A percentile compares a stretch with the other conserved stretches of the same genome.
Evolutionary conservation across 2,888 invertebrate genomes (phyloP).

Genomic region (Synanthedon vespiformis): DNA sequence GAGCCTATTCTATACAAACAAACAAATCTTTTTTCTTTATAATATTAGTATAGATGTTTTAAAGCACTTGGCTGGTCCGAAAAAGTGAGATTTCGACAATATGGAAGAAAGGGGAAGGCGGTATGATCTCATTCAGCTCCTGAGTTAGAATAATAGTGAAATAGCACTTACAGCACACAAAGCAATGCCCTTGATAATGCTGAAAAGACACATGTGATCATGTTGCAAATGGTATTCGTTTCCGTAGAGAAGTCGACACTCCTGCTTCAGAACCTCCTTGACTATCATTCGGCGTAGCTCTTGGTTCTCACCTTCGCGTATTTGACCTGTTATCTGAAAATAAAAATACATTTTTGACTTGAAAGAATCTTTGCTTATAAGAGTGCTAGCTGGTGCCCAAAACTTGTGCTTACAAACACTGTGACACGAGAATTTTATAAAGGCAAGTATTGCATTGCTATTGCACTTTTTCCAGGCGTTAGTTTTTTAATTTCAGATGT

Average conservation of each 20-base stretch:
- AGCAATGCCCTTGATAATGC: conserved; percentile 45
- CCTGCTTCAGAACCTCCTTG: conserved; percentile 28
- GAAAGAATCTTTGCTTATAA: too few species aligned
- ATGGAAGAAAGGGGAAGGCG: too few species aligned
- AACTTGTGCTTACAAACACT: not conserved
- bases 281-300: conserved; percentile 59
- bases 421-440: too few species aligned
- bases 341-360: not conserved
- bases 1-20: too few species aligned
- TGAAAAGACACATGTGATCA: conserved; percentile 53
- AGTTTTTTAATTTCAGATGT: not conserved
- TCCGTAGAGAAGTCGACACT: conserved; percentile 46
- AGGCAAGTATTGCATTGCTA: too few species aligned
- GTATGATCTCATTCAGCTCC: too few species aligned
- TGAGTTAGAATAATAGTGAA: too few species aligned
- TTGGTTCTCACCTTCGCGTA: conserved; percentile 55
- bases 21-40: too few species aligned
- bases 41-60: too few species aligned
- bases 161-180: conserved; percentile 46
- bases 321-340: conserved; percentile 47
- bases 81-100: too few species aligned
- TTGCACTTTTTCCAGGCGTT: too few species aligned
- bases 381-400: not conserved
- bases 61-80: too few species aligned
- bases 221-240: conserved; percentile 54